Evolutionary conservation across 2,113 vertebrate genomes (phyloP).

Genomic region (Aramus guarauna): DNA sequence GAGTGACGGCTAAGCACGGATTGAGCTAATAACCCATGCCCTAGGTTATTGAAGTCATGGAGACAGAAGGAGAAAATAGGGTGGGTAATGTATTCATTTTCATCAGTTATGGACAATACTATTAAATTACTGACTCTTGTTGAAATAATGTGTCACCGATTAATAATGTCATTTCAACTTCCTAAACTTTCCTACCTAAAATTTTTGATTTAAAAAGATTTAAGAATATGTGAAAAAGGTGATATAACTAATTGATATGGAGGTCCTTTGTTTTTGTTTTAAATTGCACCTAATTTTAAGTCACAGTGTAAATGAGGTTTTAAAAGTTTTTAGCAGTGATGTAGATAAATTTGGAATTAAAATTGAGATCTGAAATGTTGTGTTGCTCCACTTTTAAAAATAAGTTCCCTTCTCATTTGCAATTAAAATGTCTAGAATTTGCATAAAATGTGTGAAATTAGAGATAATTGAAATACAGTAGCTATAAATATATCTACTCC

Average conservation of each 20-base stretch:
- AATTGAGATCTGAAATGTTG: conserved; percentile 78
- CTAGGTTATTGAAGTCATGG: conserved; percentile 20
- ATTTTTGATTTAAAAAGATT: not conserved
- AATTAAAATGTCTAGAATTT: conserved; percentile 77
- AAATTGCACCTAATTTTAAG: conserved; percentile 70
- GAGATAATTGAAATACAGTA: conserved; percentile 81
- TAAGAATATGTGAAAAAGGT: not conserved
- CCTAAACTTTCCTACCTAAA: conserved; percentile 6
- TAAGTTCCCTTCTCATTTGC: conserved; percentile 76
- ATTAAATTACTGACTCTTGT: conserved; percentile 12
- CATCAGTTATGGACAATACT: conserved; percentile 47
- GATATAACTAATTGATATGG: not conserved
- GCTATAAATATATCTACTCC: conserved; percentile 75
- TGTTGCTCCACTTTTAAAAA: conserved; percentile 79
- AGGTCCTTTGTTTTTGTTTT: conserved; percentile 45
- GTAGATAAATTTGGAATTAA: conserved; percentile 73
- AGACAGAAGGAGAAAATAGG: conserved; percentile 13
- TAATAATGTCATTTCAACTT: conserved; percentile 22
- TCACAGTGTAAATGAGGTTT: conserved; percentile 65
- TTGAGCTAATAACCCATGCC: conserved; percentile 44
- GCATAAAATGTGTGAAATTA: conserved; percentile 82
- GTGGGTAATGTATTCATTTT: conserved; percentile 39
- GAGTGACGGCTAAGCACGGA: conserved; percentile 19
- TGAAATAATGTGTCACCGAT: conserved; percentile 8
- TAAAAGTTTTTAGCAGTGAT: conserved; percentile 72